These are phyloP conservation scores for Caenorhabditis becei DNA, from an alignment of 2,888 invertebrate species.

Conservation along the genomic window DNA sequence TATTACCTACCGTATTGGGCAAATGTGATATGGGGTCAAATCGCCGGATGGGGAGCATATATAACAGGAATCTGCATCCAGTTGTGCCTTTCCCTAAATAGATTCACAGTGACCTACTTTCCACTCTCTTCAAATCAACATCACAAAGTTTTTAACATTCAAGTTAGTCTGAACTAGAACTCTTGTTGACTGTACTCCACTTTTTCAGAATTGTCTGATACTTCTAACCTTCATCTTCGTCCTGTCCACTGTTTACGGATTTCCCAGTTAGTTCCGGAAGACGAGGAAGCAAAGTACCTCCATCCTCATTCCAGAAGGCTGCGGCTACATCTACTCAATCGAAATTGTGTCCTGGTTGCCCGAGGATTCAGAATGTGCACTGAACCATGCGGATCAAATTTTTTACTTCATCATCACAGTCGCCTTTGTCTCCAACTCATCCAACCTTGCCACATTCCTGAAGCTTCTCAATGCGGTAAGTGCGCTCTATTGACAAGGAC, in stretches of 20 bases:
- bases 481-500: neutral
- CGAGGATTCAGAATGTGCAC: slow-evolving; percentile 41
- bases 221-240: neutral
- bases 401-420: slow-evolving; percentile 47
- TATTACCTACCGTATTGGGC: slow-evolving; percentile 44
- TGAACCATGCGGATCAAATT: slow-evolving; percentile 34
- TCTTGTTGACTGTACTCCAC: neutral
- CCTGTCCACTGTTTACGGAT: slow-evolving; percentile 30
- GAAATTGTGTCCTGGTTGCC: slow-evolving; percentile 48
- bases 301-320: slow-evolving; percentile 40
- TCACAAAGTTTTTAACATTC: slow-evolving; percentile 23
- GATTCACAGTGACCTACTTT: slow-evolving; percentile 45
- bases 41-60: slow-evolving; percentile 54
- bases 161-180: neutral
- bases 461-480: slow-evolving; percentile 28
- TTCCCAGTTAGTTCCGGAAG: slow-evolving; percentile 19
- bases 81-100: slow-evolving; percentile 39
- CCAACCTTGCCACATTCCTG: slow-evolving; percentile 55
- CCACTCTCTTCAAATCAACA: slow-evolving; percentile 29
- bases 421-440: slow-evolving; percentile 47
- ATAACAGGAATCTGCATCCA: slow-evolving; percentile 40
- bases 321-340: slow-evolving; percentile 47
- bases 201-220: slow-evolving; percentile 45
- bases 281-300: neutral
- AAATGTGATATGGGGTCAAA: slow-evolving; percentile 50